Evolutionary conservation across 2,113 vertebrate genomes (phyloP).

Genomic region (Anguilla japonica): DNA sequence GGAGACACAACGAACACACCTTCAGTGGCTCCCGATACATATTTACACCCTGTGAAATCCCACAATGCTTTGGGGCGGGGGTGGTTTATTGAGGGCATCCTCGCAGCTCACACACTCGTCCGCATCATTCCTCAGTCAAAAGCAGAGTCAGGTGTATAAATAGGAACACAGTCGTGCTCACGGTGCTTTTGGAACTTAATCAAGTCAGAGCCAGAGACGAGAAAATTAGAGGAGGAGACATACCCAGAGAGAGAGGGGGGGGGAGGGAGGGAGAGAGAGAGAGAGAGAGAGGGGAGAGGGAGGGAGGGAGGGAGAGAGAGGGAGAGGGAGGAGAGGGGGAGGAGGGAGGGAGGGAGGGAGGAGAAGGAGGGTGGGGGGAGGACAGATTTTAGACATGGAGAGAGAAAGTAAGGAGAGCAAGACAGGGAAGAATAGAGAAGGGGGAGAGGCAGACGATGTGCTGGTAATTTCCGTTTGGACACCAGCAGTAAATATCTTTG

Average conservation of each 20-base stretch:
- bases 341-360: not conserved
- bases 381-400: not conserved
- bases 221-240: not conserved
- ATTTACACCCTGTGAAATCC: conserved; percentile 47
- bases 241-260: not conserved
- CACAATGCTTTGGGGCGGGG: conserved; percentile 19
- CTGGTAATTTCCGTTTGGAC: too few species aligned
- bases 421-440: not conserved
- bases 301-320: not conserved
- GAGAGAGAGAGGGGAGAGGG: not conserved
- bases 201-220: not conserved
- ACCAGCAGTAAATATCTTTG: too few species aligned
- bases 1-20: conserved; percentile 46
- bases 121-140: not conserved
- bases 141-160: conserved; percentile 58
- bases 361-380: not conserved
- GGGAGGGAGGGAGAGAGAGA: not conserved
- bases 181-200: too few species aligned
- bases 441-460: not conserved
- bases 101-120: not conserved
- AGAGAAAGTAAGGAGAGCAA: not conserved
- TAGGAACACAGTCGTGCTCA: not conserved
- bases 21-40: conserved; percentile 32
- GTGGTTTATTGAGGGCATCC: not conserved
- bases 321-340: not conserved